Evolutionary conservation across 2,888 invertebrate species (phyloP), one percentile per base, ranked within the genome.

Genomic region (Catocala nupta): DNA sequence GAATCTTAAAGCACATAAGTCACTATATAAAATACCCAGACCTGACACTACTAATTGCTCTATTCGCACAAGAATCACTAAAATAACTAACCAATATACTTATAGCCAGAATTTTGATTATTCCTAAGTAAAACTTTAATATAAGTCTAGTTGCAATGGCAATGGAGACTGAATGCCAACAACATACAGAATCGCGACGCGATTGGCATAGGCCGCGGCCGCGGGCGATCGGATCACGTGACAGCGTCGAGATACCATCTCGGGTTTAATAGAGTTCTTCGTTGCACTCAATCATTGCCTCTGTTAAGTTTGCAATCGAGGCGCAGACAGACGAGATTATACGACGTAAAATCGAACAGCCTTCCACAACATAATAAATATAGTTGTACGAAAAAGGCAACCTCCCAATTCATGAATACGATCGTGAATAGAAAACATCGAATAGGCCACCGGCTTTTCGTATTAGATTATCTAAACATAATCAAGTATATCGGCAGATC

Each of bases 181-280:
- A 66, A 73, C 68, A 75, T 70, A 81, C 77, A 68, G 71, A 85
- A 81, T 76, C 63, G 73, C 68, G 70, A 71, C 75, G 74, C 71
- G 77, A 80, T 81, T 78, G 77, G 79, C 78, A 81, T 82, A 85
- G 86, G 88, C 86, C 82, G 83, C 87, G 86, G 88, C 86, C 82
- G 83, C 87, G 75, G 84, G 86, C 86, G 82, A 81, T 79, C 84
- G 82, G 85, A 85, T 87, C 90, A 89, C 86, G 87, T 88, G 90
- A 90, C 90, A 89, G 85, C 84, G 67, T 69, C 81, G 80, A 85
- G 91, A 91, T 90, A 89, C 83, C 86, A 88, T 90, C 89, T 84
- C 84, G 78, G 83, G 81, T 85, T 80, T 90, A 91, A 92, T 90
- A 85, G 91, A 91, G 88, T 90, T 90, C 85, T 87, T 86, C 85